These are phyloP conservation scores for Eupeodes latifasciatus DNA, from an alignment of 2,888 invertebrate species.

Conservation along the genomic window DNA sequence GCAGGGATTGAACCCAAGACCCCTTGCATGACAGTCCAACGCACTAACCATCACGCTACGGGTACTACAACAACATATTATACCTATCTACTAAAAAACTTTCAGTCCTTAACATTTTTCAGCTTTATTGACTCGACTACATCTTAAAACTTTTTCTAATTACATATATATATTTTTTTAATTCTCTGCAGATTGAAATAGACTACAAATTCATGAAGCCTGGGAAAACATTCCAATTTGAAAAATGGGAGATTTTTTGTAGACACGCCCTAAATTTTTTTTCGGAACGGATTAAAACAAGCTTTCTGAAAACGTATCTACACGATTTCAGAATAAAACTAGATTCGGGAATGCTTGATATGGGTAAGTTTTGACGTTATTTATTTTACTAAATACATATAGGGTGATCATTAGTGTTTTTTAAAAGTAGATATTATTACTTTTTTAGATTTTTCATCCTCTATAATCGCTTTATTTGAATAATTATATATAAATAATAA, in stretches of 20 bases:
- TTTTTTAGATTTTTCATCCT: no score
- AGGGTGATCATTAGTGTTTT: not conserved
- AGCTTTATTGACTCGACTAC: no score
- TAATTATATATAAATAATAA: no score
- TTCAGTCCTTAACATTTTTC: no score
- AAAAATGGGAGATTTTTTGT: conserved; percentile 11
- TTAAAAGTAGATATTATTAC: no score
- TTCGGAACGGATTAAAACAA: conserved; percentile 2
- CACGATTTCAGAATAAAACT: not conserved
- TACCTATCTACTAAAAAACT: no score
- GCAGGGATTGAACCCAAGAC: no score
- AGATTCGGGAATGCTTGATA: conserved; percentile 3
- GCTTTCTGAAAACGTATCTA: conserved; percentile 5
- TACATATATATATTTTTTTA: not conserved
- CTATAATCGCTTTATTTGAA: no score
- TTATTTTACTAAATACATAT: conserved; percentile 5
- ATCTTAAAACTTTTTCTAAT: not conserved
- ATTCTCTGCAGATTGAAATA: conserved; percentile 13
- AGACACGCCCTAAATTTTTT: not conserved
- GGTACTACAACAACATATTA: no score
- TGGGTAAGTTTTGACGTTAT: conserved; percentile 5
- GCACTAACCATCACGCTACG: no score
- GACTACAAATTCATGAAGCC: conserved; percentile 17
- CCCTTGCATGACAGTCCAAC: no score
- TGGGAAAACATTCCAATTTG: not conserved